Evolutionary conservation across 2,113 vertebrate species (phyloP).

Genomic region (Podiceps cristatus): DNA sequence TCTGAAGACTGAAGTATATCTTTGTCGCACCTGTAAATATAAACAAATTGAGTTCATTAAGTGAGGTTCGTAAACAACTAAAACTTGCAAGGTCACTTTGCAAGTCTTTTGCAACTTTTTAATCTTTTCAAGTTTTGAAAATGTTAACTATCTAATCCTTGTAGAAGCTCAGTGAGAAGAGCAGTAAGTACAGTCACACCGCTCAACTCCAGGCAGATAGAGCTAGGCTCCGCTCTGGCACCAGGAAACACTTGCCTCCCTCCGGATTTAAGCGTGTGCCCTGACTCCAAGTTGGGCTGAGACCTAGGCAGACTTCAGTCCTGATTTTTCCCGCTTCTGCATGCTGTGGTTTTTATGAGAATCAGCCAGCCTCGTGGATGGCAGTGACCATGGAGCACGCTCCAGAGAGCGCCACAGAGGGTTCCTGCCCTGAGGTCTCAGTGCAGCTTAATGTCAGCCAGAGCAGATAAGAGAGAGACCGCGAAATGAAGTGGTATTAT

Average conservation of each 20-base stretch:
- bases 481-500: neutral
- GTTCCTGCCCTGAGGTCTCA: neutral
- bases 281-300: neutral
- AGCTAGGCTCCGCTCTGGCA: too few species aligned
- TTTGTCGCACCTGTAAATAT: neutral
- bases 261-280: neutral
- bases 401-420: neutral
- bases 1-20: neutral
- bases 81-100: neutral
- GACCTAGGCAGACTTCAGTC: neutral
- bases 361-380: accelerated
- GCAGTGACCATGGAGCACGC: neutral
- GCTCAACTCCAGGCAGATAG: neutral
- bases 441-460: neutral
- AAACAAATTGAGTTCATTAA: neutral
- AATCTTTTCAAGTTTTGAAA: neutral
- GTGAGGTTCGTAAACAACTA: neutral
- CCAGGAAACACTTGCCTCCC: neutral
- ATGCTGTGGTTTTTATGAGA: accelerated
- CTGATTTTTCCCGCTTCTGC: accelerated
- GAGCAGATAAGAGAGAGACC: neutral
- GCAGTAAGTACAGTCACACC: neutral
- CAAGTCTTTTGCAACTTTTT: neutral
- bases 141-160: neutral
- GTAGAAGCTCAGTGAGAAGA: neutral